A percentile compares a stretch with the other conserved stretches of the same genome.
phyloP scores from a whole-genome alignment of 2,797 vertebrate genomes.

The Crenichthys baileyi region DNA sequence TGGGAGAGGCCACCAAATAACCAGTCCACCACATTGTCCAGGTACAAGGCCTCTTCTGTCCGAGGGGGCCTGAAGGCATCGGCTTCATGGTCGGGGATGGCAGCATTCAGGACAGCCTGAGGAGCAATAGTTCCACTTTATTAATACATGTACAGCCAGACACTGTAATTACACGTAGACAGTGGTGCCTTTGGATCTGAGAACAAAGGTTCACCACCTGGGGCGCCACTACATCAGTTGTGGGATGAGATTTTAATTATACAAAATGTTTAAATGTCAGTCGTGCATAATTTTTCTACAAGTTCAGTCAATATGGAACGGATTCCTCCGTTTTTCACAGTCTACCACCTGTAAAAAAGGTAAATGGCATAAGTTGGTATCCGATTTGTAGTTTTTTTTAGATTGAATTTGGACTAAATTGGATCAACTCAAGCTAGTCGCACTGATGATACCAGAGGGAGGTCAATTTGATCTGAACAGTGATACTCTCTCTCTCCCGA shows the following conservation, averaged over 20 bases:
- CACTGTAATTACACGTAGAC: neutral
- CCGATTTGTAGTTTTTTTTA: neutral
- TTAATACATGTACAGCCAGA: constrained; percentile 1
- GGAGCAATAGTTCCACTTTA: constrained; percentile 4
- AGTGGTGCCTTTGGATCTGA: neutral
- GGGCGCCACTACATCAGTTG: neutral
- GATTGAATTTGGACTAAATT: neutral
- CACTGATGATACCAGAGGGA: neutral
- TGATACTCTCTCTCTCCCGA: neutral
- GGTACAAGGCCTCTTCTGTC: constrained; percentile 60
- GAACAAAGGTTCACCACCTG: neutral
- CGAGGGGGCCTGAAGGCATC: constrained; percentile 93
- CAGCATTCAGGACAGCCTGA: constrained; percentile 89
- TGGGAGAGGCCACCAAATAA: constrained; percentile 89
- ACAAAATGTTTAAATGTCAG: neutral
- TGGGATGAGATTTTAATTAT: neutral
- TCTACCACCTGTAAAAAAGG: neutral
- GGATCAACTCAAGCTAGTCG: neutral
- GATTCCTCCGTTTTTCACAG: neutral
- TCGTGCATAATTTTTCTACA: neutral
- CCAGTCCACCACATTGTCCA: constrained; percentile 83
- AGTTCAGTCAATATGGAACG: neutral
- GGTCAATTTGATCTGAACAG: neutral
- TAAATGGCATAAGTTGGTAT: neutral
- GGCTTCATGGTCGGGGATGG: constrained; percentile 92